These are phyloP conservation scores for Drosophila demipolita DNA, from an alignment of 2,888 invertebrate genomes.

Conservation along the genomic window DNA sequence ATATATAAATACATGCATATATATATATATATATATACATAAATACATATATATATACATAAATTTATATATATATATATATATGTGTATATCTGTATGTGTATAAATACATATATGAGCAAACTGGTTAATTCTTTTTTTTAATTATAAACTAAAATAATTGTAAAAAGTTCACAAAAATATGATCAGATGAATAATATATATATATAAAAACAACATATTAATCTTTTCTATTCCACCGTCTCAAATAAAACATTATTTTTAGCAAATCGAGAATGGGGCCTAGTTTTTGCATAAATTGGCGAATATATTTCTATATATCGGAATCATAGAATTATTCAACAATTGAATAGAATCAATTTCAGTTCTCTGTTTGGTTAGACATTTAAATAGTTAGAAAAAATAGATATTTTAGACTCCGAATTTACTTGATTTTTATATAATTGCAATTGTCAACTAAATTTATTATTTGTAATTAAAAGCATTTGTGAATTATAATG, in stretches of 20 bases:
- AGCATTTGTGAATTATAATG: not conserved
- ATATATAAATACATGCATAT: slow-evolving; percentile 24
- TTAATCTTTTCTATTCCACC: slow-evolving; percentile 26
- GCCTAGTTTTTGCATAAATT: not conserved
- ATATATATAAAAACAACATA: slow-evolving; percentile 66
- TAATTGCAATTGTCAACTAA: not conserved
- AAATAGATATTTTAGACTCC: not conserved
- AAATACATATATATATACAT: slow-evolving; percentile 9
- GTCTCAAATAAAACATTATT: not conserved
- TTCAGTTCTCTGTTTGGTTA: not conserved
- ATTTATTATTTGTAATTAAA: not conserved
- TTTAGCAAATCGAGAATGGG: not conserved
- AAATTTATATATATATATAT: slow-evolving; percentile 33
- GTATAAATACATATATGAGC: slow-evolving; percentile 41
- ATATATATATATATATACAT: slow-evolving; percentile 10
- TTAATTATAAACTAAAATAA: slow-evolving; percentile 77
- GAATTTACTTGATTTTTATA: not conserved
- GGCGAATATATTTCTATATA: not conserved
- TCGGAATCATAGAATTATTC: not conserved
- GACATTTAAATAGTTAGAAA: not conserved
- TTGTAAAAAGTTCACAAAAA: slow-evolving; percentile 80
- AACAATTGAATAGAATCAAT: not conserved
- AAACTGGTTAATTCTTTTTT: slow-evolving; percentile 79
- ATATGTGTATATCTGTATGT: slow-evolving; percentile 8
- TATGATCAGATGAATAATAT: slow-evolving; percentile 80